Evolutionary conservation across 2,797 vertebrate genomes (phyloP).

Genomic region (Amphiprion clarkii): DNA sequence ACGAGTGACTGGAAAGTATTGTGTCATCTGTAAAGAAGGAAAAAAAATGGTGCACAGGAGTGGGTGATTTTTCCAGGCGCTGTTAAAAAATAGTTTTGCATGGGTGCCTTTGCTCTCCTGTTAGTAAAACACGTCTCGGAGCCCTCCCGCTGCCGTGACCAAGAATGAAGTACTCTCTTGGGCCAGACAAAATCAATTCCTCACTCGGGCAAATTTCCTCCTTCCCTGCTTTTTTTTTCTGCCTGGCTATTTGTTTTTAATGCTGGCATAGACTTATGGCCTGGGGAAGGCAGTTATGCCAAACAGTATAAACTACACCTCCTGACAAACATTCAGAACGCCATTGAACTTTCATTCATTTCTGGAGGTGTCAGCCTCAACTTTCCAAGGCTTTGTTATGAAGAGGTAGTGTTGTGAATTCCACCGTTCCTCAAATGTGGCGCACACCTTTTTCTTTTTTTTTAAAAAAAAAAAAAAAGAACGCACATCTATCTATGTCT

Average conservation of each 20-base stretch:
- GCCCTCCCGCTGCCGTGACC: conserved; percentile 76
- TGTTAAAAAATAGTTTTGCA: conserved; percentile 84
- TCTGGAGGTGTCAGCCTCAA: conserved; percentile 72
- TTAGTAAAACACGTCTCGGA: conserved; percentile 80
- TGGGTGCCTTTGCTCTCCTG: conserved; percentile 79
- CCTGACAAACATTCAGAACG: conserved; percentile 80
- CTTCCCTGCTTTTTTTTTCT: conserved; percentile 65
- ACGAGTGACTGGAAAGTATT: conserved; percentile 79
- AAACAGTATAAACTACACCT: conserved; percentile 76
- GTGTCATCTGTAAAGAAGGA: conserved; percentile 79
- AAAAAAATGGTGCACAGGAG: conserved; percentile 56
- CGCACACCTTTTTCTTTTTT: conserved; percentile 25
- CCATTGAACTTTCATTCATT: conserved; percentile 82
- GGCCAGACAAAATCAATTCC: conserved; percentile 86
- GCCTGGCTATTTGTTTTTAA: conserved; percentile 82
- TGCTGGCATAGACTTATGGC: conserved; percentile 79
- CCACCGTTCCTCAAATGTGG: conserved; percentile 66
- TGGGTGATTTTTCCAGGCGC: conserved; percentile 77
- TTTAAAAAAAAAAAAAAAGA: conserved; percentile 25
- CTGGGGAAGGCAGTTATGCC: conserved; percentile 73
- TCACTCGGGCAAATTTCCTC: conserved; percentile 83
- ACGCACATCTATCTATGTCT: conserved; percentile 73
- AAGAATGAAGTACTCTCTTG: conserved; percentile 84
- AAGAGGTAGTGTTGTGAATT: conserved; percentile 70
- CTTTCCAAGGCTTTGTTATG: conserved; percentile 78